Conservation (phyloP, 2,888 invertebrate genomes). For the Coelinius sp. region DNA sequence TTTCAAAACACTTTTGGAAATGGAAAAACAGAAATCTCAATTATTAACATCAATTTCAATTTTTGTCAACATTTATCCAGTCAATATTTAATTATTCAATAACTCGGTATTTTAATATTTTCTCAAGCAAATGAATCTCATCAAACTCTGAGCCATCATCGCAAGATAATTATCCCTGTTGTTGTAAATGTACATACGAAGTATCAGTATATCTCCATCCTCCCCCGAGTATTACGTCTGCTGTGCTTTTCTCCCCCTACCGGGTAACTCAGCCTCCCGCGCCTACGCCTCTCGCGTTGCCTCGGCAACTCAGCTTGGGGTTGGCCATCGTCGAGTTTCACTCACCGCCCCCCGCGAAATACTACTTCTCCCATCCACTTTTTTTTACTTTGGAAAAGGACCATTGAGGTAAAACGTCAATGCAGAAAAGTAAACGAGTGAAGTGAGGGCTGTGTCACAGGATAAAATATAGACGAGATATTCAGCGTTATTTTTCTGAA, state of each 20-base stretch:
- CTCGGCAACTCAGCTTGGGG: slow-evolving; percentile 68
- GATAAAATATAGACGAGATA: slow-evolving; percentile 35
- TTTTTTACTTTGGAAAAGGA: slow-evolving; percentile 18
- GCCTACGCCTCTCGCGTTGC: slow-evolving; percentile 65
- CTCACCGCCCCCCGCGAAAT: slow-evolving; percentile 60
- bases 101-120: background rate
- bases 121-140: background rate
- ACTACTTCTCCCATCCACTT: slow-evolving; percentile 37
- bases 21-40: background rate
- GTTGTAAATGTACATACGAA: slow-evolving; percentile 12
- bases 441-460: slow-evolving; percentile 20
- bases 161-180: background rate
- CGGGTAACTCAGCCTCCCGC: slow-evolving; percentile 44
- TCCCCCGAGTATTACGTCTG: slow-evolving; percentile 33
- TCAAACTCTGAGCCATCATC: background rate
- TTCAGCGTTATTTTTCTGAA: slow-evolving; percentile 47
- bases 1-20: background rate
- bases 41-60: background rate
- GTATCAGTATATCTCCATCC: slow-evolving; percentile 26
- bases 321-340: slow-evolving; percentile 65
- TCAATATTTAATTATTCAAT: background rate
- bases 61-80: no score
- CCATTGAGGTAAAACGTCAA: slow-evolving; percentile 13
- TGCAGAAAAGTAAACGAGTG: slow-evolving; percentile 26
- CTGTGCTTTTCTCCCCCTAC: slow-evolving; percentile 41